phyloP scores from a whole-genome alignment of 2,888 invertebrate species.

The Antheraea yamamai region DNA sequence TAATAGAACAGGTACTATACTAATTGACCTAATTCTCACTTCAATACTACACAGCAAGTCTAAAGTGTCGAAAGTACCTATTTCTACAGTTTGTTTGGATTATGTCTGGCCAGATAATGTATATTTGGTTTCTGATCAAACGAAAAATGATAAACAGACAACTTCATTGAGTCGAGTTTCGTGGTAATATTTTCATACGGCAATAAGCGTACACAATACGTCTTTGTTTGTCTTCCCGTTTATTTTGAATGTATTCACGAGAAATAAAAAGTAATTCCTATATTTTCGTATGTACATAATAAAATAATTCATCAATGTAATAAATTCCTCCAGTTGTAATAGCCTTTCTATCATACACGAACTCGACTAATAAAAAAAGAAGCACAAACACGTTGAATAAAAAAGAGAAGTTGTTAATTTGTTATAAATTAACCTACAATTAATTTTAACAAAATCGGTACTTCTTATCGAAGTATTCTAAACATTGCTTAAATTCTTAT shows the following conservation, averaged over 20 bases:
- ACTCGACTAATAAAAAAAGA: not conserved
- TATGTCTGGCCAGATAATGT: conserved; percentile 16
- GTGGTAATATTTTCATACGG: conserved; percentile 6
- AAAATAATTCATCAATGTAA: not conserved
- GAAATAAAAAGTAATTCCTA: not conserved
- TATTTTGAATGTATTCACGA: not conserved
- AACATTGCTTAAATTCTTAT: not conserved
- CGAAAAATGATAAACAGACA: conserved; percentile 11
- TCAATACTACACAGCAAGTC: not conserved
- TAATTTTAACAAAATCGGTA: not conserved
- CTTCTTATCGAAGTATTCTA: not conserved
- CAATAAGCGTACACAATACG: not conserved
- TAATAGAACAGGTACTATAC: not conserved
- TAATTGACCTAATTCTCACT: conserved; percentile 8
- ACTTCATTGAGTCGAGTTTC: conserved; percentile 6
- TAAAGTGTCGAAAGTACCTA: conserved; percentile 5
- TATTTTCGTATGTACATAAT: not conserved
- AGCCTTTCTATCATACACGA: not conserved
- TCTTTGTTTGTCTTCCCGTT: conserved; percentile 5
- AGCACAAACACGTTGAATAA: no score
- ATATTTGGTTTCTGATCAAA: conserved; percentile 12
- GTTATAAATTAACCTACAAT: not conserved
- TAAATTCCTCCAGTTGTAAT: not conserved
- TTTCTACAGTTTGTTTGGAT: conserved; percentile 12
- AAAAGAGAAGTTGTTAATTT: no score